A percentile compares a stretch with the other conserved stretches of the same genome.
These are phyloP conservation scores for Pseudococcus jackbeardsleyi DNA, from an alignment of 2,888 invertebrate genomes.

Conservation along the genomic window DNA sequence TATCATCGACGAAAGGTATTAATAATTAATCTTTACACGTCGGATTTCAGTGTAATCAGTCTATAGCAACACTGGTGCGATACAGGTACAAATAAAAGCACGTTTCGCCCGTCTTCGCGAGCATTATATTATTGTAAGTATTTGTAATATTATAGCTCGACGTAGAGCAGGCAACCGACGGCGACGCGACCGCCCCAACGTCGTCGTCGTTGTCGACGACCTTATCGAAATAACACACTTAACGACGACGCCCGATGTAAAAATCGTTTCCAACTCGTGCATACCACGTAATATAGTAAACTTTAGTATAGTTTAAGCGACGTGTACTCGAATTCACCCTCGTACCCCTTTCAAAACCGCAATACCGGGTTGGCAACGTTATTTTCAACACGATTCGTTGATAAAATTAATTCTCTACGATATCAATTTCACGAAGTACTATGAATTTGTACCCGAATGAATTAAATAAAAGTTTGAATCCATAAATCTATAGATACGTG, in stretches of 20 bases:
- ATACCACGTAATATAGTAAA: background rate
- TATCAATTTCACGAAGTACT: too few species aligned
- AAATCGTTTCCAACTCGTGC: constrained; percentile 26
- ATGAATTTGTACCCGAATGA: too few species aligned
- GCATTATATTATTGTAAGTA: background rate
- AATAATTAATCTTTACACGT: background rate
- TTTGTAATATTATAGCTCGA: background rate
- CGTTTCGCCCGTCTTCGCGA: background rate
- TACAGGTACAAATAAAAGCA: background rate
- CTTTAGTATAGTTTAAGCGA: background rate
- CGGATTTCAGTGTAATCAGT: background rate
- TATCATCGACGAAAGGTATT: background rate
- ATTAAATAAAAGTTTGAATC: too few species aligned
- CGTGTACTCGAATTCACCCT: background rate
- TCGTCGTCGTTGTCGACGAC: constrained; percentile 35
- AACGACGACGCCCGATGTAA: constrained; percentile 41
- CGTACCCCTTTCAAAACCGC: background rate
- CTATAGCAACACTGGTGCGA: background rate
- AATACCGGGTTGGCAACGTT: too few species aligned
- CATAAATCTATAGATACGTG: too few species aligned
- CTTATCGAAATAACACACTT: constrained; percentile 36
- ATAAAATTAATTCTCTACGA: too few species aligned
- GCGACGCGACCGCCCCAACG: background rate
- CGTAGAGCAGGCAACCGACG: background rate
- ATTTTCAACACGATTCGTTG: too few species aligned